These are phyloP conservation scores for Neomicropteryx cornuta DNA, from an alignment of 1,140 invertebrate species.

Conservation along the genomic window DNA sequence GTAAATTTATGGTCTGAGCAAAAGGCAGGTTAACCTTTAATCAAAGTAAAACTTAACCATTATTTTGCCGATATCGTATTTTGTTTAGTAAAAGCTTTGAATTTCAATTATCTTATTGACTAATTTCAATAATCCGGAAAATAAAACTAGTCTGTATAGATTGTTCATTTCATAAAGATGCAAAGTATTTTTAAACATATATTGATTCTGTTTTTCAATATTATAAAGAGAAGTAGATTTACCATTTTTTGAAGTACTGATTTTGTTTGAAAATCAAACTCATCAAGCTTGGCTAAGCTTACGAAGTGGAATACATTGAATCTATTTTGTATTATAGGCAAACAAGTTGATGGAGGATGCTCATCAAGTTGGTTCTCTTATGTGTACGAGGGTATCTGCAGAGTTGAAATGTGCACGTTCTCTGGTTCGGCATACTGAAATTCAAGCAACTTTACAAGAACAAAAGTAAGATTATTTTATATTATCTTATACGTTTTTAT, in stretches of 20 bases:
- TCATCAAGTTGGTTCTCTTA: slow-evolving; percentile 28
- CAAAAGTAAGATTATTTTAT: slow-evolving; percentile 63
- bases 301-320: too few species aligned
- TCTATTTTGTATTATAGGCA: slow-evolving; percentile 16
- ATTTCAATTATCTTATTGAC: too few species aligned
- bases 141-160: background rate
- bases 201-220: background rate
- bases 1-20: too few species aligned
- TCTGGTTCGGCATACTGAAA: slow-evolving; percentile 88
- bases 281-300: background rate
- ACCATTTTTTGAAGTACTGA: background rate
- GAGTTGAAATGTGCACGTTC: slow-evolving; percentile 91
- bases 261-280: background rate
- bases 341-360: slow-evolving; percentile 33
- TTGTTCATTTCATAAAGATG: background rate
- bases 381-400: slow-evolving; percentile 84
- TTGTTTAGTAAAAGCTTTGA: too few species aligned
- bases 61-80: too few species aligned
- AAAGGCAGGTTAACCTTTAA: too few species aligned
- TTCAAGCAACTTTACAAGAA: slow-evolving; percentile 93
- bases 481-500: background rate
- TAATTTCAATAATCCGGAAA: too few species aligned
- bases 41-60: too few species aligned
- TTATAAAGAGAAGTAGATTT: background rate
- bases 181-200: background rate